Evolutionary conservation across 2,888 invertebrate genomes (phyloP).

Genomic region (Dasysyrphus albostriatus): DNA sequence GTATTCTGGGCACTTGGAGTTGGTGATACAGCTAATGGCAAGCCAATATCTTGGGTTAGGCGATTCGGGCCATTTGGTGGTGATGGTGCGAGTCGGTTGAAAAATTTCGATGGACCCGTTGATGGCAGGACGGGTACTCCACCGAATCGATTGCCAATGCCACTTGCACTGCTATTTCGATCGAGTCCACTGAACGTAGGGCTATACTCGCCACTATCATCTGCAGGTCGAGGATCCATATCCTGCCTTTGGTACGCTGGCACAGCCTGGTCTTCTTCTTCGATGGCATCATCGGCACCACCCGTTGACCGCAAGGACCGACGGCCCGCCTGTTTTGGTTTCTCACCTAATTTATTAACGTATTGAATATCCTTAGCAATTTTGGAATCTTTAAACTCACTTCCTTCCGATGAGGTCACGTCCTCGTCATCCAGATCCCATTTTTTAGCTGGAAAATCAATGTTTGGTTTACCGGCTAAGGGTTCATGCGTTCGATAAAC

Average conservation of each 20-base stretch:
- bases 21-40: conserved; percentile 83
- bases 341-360: conserved; percentile 84
- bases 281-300: conserved; percentile 79
- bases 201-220: conserved; percentile 80
- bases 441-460: conserved; percentile 92
- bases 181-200: conserved; percentile 83
- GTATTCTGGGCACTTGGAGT: conserved; percentile 81
- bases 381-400: conserved; percentile 87
- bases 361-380: conserved; percentile 87
- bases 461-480: conserved; percentile 88
- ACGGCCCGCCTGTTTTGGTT: conserved; percentile 86
- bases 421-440: conserved; percentile 91
- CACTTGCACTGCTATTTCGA: conserved; percentile 81
- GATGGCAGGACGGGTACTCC: conserved; percentile 82
- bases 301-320: conserved; percentile 85
- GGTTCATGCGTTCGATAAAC: conserved; percentile 94
- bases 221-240: conserved; percentile 35
- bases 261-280: conserved; percentile 76
- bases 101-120: conserved; percentile 80
- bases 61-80: conserved; percentile 73
- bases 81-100: conserved; percentile 78
- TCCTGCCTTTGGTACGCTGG: conserved; percentile 57
- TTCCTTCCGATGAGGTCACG: conserved; percentile 86
- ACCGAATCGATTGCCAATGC: conserved; percentile 81
- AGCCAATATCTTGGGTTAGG: conserved; percentile 82